Evolutionary conservation across 2,113 vertebrate species (phyloP), one percentile per base, ranked within the genome.

Genomic region (Otis tarda): DNA sequence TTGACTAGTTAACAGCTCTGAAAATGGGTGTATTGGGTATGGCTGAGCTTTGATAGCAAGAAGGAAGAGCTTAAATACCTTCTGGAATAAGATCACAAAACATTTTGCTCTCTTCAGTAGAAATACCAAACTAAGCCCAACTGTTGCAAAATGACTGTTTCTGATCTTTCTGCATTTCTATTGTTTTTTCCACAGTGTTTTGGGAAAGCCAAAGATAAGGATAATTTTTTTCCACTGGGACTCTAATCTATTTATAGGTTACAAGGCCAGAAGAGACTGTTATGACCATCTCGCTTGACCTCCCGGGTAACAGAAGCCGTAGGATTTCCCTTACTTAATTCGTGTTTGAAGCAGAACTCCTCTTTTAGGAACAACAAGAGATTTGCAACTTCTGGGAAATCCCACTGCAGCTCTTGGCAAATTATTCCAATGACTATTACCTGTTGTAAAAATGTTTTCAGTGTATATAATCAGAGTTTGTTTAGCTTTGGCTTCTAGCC

Each of bases 131-230:
- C 41, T 25, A 84, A 45, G 49, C 49, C 57, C 41, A 75, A 73
- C 41, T 74, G 35, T 49, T 94, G 69, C 35, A 88, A 70, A 70
- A 52, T 56, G 27, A 37, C 43, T 60, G 2, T 33, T 89, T 83
- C 50, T 87, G 69, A 85, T 91, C 61, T 61, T 87, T 84, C 57
- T 92, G 53, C 24, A 17, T 95, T 89, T 57, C 68, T 73, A 18
- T 61, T 96, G 73, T 82, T 84, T 90, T 67, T 75, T 65, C 67
- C 52, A 70, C 49, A 25, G n/a, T 78, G 83, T 87, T 94, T 95
- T 87, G 57, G 83, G 50, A 82, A 94, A 85, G 45, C 47, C 79
- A 1, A 8, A 92, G 85, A 96, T 90, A 81, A 90, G 55, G 47
- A 39, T 59, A 49, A 23, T 71, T 78, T 61, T 86, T 69, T 67